phyloP scores from a whole-genome alignment of 1,140 invertebrate genomes.

The Sitophilus oryzae region DNA sequence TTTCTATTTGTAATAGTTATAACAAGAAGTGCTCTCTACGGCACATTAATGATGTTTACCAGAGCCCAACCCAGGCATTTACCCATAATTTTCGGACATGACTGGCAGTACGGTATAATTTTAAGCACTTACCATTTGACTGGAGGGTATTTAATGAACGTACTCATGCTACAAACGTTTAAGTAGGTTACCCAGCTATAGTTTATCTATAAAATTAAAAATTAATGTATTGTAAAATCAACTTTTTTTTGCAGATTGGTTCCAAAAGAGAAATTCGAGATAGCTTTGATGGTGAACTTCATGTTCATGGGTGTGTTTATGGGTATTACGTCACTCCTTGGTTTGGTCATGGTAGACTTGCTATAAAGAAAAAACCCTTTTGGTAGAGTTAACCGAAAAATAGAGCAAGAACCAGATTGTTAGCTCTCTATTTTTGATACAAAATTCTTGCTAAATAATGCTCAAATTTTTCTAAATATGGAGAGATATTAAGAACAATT shows the following conservation, averaged over 20 bases:
- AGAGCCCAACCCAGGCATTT: slow-evolving; percentile 11
- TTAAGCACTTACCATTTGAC: slow-evolving; percentile 3
- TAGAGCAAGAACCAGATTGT: too few relatives aligned
- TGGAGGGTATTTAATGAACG: neutral
- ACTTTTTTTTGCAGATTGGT: neutral
- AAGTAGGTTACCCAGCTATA: too few relatives aligned
- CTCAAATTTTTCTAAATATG: too few relatives aligned
- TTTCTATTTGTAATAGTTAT: neutral
- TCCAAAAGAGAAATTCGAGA: neutral
- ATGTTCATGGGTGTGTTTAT: neutral
- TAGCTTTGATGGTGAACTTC: neutral
- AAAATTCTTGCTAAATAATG: too few relatives aligned
- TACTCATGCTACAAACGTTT: neutral
- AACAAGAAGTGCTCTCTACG: slow-evolving; percentile 5
- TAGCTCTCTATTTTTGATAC: too few relatives aligned
- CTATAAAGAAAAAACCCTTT: too few relatives aligned
- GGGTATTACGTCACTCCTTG: neutral
- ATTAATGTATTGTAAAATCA: neutral
- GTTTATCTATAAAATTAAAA: too few relatives aligned
- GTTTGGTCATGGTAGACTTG: neutral
- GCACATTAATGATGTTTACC: slow-evolving; percentile 14
- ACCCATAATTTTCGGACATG: slow-evolving; percentile 11
- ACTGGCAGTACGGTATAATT: slow-evolving; percentile 15
- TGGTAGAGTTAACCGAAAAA: too few relatives aligned
- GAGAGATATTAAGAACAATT: too few relatives aligned